phyloP scores from a whole-genome alignment of 1,140 invertebrate genomes.

The Neotoxoptera formosana region DNA sequence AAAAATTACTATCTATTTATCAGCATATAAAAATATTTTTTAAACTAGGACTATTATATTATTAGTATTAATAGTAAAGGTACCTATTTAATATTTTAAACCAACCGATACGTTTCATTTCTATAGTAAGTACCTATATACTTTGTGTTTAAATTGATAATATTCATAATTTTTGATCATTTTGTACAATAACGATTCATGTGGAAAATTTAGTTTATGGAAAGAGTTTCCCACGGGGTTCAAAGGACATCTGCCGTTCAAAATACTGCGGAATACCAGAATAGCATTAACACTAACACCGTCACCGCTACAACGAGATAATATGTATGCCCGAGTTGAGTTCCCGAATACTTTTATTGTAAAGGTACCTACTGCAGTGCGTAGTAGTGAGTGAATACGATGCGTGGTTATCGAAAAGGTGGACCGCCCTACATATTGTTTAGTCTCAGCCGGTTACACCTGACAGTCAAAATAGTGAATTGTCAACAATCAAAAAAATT shows the following conservation, averaged over 20 bases:
- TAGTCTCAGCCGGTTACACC: neutral
- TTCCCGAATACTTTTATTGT: constrained; percentile 43
- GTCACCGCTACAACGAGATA: neutral
- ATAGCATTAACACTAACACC: constrained; percentile 24
- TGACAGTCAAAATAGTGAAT: neutral
- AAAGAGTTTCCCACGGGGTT: constrained; percentile 55
- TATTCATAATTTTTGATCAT: constrained; percentile 34
- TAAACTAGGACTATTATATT: neutral
- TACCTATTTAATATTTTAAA: neutral
- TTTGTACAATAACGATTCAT: constrained; percentile 31
- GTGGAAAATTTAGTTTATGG: constrained; percentile 35
- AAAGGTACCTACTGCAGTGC: neutral
- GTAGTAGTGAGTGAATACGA: neutral
- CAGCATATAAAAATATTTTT: neutral
- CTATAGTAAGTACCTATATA: neutral
- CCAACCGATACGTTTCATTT: neutral
- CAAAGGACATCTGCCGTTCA: constrained; percentile 44
- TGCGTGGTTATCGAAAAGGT: constrained; percentile 33
- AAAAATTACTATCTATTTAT: neutral
- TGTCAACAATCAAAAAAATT: neutral
- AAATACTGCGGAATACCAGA: constrained; percentile 33
- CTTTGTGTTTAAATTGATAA: constrained; percentile 5
- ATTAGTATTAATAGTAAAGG: neutral
- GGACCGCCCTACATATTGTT: neutral
- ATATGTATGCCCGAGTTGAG: constrained; percentile 11